Conservation (phyloP, 2,797 vertebrate species). For the Pelodytes ibericus region DNA sequence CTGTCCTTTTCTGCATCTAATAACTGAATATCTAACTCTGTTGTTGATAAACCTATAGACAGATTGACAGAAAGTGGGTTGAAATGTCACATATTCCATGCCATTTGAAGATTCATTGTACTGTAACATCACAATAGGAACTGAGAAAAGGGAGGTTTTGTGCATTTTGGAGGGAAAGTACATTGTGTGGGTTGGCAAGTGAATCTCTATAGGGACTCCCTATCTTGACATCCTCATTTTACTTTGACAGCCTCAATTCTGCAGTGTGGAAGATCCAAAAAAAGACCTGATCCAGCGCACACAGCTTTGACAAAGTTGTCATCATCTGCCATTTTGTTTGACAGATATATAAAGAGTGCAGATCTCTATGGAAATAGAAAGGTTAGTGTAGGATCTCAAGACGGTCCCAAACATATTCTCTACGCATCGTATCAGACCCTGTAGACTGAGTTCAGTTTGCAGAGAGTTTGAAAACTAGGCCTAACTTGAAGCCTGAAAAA, state of each 20-base stretch:
- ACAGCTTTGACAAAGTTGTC: conserved; percentile 11
- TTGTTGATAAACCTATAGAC: too few relatives aligned
- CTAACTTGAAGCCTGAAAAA: not conserved
- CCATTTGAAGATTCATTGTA: too few relatives aligned
- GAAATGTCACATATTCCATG: too few relatives aligned
- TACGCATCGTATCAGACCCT: too few relatives aligned
- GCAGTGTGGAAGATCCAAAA: too few relatives aligned
- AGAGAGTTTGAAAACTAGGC: too few relatives aligned
- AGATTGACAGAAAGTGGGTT: too few relatives aligned
- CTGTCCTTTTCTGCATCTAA: too few relatives aligned
- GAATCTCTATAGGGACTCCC: conserved; percentile 6
- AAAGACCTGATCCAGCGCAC: not conserved
- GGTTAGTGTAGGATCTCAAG: not conserved
- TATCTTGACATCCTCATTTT: not conserved
- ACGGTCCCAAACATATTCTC: not conserved
- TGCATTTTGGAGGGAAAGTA: not conserved
- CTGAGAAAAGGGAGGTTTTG: too few relatives aligned
- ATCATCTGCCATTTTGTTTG: not conserved
- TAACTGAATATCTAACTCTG: too few relatives aligned
- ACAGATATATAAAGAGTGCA: not conserved
- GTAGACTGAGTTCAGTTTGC: not conserved
- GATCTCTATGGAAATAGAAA: not conserved
- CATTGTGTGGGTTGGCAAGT: not conserved
- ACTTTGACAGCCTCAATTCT: conserved; percentile 22
- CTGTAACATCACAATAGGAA: too few relatives aligned